phyloP scores from a whole-genome alignment of 1,140 invertebrate species.

The Caligus rogercresseyi region DNA sequence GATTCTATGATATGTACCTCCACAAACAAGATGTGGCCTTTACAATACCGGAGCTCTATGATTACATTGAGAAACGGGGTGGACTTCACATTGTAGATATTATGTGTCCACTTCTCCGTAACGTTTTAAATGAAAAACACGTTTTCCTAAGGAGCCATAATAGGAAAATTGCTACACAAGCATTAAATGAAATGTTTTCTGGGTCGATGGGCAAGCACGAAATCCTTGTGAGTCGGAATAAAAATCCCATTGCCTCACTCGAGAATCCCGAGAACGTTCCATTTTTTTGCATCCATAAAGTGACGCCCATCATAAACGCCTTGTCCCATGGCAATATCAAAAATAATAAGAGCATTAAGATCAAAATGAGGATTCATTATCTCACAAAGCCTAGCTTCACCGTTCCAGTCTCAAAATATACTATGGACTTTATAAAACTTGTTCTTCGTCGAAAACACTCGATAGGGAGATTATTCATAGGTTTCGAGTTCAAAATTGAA shows the following conservation, averaged over 20 bases:
- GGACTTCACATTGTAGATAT: neutral
- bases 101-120: neutral
- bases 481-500: neutral
- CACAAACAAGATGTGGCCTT: neutral
- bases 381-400: neutral
- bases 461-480: neutral
- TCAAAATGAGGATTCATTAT: too few relatives aligned
- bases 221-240: neutral
- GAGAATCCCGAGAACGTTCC: neutral
- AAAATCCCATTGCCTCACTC: neutral
- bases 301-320: too few relatives aligned
- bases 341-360: too few relatives aligned
- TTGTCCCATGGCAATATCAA: too few relatives aligned
- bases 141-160: neutral
- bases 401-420: neutral
- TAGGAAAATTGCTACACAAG: neutral
- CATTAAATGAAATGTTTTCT: neutral
- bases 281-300: too few relatives aligned
- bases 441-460: neutral
- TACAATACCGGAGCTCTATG: neutral
- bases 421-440: neutral
- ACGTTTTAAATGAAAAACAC: neutral
- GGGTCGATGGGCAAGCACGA: neutral
- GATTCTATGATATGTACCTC: neutral
- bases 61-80: neutral